These are phyloP conservation scores for Sebastiscus tertius DNA, from an alignment of 2,797 vertebrate genomes.

Conservation along the genomic window DNA sequence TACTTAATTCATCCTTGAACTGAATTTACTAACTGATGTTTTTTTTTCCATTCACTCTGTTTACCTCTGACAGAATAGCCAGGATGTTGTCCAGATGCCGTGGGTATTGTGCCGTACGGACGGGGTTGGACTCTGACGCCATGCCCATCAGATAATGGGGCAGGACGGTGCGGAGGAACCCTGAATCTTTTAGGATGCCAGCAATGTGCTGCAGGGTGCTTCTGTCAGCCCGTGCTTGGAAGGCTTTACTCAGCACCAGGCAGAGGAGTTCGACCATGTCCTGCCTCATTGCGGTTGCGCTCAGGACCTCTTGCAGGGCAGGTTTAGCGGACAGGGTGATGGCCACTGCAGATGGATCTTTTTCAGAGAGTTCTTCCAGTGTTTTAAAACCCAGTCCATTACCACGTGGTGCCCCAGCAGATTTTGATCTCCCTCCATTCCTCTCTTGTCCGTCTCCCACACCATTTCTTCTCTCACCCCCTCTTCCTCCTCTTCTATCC, in stretches of 20 bases:
- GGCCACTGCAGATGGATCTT: constrained; percentile 88
- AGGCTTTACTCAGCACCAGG: constrained; percentile 87
- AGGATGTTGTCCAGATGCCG: constrained; percentile 87
- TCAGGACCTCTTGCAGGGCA: constrained; percentile 80
- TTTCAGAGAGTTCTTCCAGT: constrained; percentile 84
- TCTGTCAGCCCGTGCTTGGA: constrained; percentile 83
- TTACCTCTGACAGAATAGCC: constrained; percentile 83
- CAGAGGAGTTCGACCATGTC: constrained; percentile 87
- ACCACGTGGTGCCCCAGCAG: constrained; percentile 38
- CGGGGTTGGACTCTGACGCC: constrained; percentile 76
- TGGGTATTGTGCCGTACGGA: constrained; percentile 82
- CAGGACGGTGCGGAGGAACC: constrained; percentile 85
- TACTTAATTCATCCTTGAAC: not conserved
- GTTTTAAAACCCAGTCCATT: constrained; percentile 82
- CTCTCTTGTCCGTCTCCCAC: not conserved
- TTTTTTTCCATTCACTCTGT: not conserved
- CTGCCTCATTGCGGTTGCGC: constrained; percentile 77
- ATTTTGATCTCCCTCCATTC: constrained; percentile 26
- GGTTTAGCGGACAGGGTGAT: constrained; percentile 85
- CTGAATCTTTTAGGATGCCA: constrained; percentile 86
- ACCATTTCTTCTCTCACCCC: constrained; percentile 22
- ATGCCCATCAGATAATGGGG: constrained; percentile 86
- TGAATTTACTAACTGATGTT: not conserved
- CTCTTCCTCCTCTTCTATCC: not conserved
- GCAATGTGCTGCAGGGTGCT: constrained; percentile 86